Conservation (phyloP, 2,113 vertebrate genomes). For the Mionectes macconnelli region DNA sequence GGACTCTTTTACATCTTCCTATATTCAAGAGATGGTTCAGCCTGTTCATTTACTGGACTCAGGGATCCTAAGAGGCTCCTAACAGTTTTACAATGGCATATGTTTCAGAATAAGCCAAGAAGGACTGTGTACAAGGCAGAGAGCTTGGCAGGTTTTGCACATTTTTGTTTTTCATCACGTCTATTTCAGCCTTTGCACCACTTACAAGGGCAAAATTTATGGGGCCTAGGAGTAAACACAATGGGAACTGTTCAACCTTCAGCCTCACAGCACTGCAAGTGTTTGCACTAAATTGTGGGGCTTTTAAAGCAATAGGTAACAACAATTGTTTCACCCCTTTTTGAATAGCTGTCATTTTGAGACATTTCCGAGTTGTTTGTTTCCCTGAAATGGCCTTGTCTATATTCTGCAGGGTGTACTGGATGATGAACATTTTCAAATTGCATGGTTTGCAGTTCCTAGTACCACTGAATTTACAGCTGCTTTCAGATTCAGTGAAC, state of each 20-base stretch:
- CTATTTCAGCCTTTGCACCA: background rate
- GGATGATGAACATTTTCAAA: slow-evolving; percentile 73
- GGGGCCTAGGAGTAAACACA: background rate
- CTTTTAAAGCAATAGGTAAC: background rate
- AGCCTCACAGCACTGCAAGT: background rate
- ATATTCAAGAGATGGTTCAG: background rate
- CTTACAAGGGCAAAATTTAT: background rate
- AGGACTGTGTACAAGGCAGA: background rate
- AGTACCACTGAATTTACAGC: slow-evolving; percentile 68
- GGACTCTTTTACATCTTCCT: background rate
- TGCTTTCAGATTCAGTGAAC: slow-evolving; percentile 69
- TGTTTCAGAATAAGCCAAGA: background rate
- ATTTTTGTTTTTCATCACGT: background rate
- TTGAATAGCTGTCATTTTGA: background rate
- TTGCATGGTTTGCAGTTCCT: slow-evolving; percentile 68
- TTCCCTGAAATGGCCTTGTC: slow-evolving; percentile 56
- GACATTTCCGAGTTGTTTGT: slow-evolving; percentile 21
- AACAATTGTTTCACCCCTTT: background rate
- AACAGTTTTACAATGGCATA: background rate
- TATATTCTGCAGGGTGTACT: slow-evolving; percentile 46
- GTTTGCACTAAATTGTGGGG: background rate
- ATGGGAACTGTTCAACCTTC: background rate
- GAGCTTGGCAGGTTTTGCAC: background rate
- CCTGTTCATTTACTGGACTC: background rate
- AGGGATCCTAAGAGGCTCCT: background rate